Conservation (phyloP, 2,113 vertebrate species). For the Erythrocercus mccallii region DNA sequence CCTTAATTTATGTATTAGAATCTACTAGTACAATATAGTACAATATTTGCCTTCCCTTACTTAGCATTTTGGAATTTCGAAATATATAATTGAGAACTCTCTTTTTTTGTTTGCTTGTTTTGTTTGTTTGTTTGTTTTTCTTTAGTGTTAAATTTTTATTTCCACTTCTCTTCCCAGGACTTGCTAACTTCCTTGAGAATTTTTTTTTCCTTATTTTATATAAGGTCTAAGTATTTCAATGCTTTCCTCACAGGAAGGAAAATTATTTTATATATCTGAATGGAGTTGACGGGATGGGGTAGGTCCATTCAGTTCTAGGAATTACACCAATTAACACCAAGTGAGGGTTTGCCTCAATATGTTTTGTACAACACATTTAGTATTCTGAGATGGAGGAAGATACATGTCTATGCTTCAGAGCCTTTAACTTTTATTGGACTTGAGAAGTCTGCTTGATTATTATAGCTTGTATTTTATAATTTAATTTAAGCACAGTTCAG, state of each 20-base stretch:
- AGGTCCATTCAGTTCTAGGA: not conserved
- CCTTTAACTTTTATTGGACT: not conserved
- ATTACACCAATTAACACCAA: not conserved
- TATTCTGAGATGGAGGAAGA: not conserved
- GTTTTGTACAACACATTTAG: not conserved
- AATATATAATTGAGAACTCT: not conserved
- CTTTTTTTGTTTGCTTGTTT: not conserved
- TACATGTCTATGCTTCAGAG: not conserved
- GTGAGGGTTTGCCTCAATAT: not conserved
- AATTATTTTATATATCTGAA: not conserved
- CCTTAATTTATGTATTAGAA: not conserved
- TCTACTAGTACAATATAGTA: not conserved
- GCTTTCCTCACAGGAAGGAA: not conserved
- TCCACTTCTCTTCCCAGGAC: not conserved
- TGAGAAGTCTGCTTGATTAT: not conserved
- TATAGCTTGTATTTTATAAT: not conserved
- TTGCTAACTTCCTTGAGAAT: not conserved
- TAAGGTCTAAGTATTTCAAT: not conserved
- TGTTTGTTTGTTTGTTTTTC: not conserved
- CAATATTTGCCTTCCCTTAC: not conserved
- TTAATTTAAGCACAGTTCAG: constrained; percentile 25
- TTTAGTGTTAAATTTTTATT: not conserved
- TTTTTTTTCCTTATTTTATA: not conserved
- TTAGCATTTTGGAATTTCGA: not conserved
- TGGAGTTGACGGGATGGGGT: not conserved